Percentiles rank a stretch among this genome's conserved stretches.
Conservation (phyloP, 2,797 vertebrate species). For the Sarcoramphus papa region DNA sequence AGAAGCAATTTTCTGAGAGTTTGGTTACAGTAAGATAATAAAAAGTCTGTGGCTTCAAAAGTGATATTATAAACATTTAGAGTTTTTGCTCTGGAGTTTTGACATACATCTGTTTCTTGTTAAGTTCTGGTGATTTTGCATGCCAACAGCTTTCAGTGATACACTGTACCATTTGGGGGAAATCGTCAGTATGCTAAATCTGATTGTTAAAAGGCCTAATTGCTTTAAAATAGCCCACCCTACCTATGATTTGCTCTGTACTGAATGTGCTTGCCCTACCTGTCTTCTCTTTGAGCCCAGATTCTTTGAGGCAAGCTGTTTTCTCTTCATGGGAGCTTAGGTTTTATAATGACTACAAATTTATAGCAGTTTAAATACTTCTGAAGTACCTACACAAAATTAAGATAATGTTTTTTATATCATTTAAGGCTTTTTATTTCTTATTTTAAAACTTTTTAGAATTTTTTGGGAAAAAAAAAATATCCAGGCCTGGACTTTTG, state of each 20-base stretch:
- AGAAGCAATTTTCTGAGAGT: not conserved
- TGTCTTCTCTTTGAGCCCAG: not conserved
- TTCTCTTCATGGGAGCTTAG: not conserved
- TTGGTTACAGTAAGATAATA: not conserved
- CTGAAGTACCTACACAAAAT: not conserved
- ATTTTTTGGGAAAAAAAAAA: not conserved
- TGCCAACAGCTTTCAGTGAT: not conserved
- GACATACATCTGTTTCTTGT: not conserved
- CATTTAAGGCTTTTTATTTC: not conserved
- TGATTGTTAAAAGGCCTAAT: not conserved
- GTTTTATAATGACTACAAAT: not conserved
- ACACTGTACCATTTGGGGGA: not conserved
- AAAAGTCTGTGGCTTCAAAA: not conserved
- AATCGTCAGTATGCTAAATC: not conserved
- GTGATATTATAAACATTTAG: not conserved
- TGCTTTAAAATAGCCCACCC: not conserved
- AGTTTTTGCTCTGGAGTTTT: not conserved
- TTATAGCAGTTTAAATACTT: not conserved
- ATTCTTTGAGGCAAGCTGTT: not conserved
- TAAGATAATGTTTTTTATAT: not conserved
- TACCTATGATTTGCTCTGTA: not conserved
- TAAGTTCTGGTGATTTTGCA: not conserved
- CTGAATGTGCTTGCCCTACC: not conserved
- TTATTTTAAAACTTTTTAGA: not conserved
- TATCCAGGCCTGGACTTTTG: not conserved